These are phyloP conservation scores for Gasterosteus aculeatus DNA, from an alignment of 2,113 vertebrate species.

Conservation along the genomic window DNA sequence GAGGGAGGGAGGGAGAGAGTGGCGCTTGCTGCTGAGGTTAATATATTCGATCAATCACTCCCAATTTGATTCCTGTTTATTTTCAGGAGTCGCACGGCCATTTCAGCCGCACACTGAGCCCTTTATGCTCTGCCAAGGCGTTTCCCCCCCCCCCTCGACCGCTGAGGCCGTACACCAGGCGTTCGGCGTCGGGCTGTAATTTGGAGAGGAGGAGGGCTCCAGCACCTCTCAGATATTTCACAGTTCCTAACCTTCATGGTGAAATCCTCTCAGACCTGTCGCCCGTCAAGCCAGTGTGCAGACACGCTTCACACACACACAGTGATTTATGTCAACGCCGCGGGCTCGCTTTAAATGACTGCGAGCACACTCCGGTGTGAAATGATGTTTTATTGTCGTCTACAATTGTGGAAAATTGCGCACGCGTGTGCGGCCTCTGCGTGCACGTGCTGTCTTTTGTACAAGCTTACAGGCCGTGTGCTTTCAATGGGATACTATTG, in stretches of 20 bases:
- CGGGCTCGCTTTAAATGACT: constrained; percentile 51
- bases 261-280: constrained; percentile 74
- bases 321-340: constrained; percentile 58
- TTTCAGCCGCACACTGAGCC: constrained; percentile 69
- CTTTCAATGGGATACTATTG: not conserved
- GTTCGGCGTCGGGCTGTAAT: constrained; percentile 53
- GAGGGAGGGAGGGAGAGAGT: constrained; percentile 11
- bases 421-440: constrained; percentile 11
- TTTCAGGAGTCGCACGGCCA: constrained; percentile 74
- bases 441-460: constrained; percentile 6
- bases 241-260: constrained; percentile 67
- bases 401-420: constrained; percentile 36
- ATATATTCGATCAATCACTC: constrained; percentile 79
- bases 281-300: constrained; percentile 72
- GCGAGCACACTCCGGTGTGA: constrained; percentile 48
- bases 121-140: constrained; percentile 72
- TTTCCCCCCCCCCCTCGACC: constrained; percentile 44
- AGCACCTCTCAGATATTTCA: constrained; percentile 74
- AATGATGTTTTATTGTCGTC: constrained; percentile 49
- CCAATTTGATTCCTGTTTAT: constrained; percentile 79
- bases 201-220: constrained; percentile 64
- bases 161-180: constrained; percentile 45
- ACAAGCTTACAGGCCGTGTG: not conserved
- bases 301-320: constrained; percentile 50
- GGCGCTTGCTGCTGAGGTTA: constrained; percentile 58